Evolutionary conservation across 1,140 invertebrate species (phyloP), one percentile per base, ranked within the genome.

Genomic region (Aphelenchoides fujianensis): DNA sequence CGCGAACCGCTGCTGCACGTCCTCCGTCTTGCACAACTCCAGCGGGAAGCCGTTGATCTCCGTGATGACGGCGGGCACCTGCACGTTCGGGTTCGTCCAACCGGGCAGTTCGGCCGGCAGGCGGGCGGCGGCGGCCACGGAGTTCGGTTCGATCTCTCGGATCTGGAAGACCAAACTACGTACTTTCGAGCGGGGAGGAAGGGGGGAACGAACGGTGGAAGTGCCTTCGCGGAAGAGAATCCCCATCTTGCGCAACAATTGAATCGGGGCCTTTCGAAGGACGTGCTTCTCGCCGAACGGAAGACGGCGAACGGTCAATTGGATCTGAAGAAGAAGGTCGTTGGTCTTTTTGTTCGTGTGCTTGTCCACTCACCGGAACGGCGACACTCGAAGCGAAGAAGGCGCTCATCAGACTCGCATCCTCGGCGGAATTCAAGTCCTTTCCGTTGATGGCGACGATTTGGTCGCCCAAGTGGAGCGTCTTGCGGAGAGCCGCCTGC

Each of bases 21-120:
- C 67, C 31, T 67, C 55, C 30, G 64, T 52, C n/a, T 37, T 27
- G 16, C 48, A 67, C 16, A 53, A 53, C 31, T 67, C 55, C 16
- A 69, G n/a, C 3, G 67, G 67, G 27, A 62, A 16, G 53, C 52
- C 52, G 27, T 69, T 69, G 34, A 69, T 41, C 35, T 69, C 67
- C 9, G 67, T 68, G 5, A 69, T 57, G 19, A 57, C 52, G 1
- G 67, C 5, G 12, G 28, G n/a, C 28, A 64, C 67, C 9, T 19
- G 3, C 27, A 9, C 19, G 12, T 27, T 2, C 23, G 35, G 35
- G 1, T 64, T 28, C 3, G 35, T 23, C 28, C 32, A 69, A 3
- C 35, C 19, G 9, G 9, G 19, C n/a, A 66, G 19, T 27, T 59
- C 37, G 3, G 67, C 12, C 3, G 36, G 67, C 12, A 69, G 12